Conservation (phyloP, 2,888 invertebrate species). For the Diarsia mendica region DNA sequence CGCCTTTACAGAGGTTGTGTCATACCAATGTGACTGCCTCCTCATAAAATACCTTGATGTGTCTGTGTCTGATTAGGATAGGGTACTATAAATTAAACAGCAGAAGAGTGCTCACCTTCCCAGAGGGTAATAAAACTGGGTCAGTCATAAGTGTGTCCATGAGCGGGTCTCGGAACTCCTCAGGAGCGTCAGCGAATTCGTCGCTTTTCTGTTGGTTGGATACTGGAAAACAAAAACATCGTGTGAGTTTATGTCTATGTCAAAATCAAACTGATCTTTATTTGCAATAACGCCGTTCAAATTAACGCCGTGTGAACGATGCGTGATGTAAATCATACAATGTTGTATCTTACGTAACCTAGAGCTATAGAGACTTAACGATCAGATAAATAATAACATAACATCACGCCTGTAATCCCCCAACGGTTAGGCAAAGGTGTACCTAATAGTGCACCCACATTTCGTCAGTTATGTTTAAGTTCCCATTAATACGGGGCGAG, state of each 20-base stretch:
- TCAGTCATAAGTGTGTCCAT: conserved; percentile 99
- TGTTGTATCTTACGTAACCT: background rate
- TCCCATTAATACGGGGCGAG: too few species aligned
- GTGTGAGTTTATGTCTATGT: background rate
- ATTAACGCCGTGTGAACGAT: background rate
- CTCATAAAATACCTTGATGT: background rate
- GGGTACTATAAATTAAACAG: background rate
- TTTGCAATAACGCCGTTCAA: background rate
- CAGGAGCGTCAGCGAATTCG: conserved; percentile 98
- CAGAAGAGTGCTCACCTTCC: conserved; percentile 86
- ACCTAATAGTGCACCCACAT: too few species aligned
- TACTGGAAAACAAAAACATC: conserved; percentile 78
- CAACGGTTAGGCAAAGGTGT: too few species aligned
- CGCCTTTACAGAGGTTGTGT: too few species aligned
- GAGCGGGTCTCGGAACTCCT: conserved; percentile 98
- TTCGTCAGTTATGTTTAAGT: too few species aligned
- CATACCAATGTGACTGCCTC: background rate
- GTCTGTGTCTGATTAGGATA: too few species aligned
- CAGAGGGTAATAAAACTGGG: conserved; percentile 97
- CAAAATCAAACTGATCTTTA: background rate
- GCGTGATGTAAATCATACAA: background rate
- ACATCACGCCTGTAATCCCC: too few species aligned
- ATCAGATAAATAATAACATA: background rate
- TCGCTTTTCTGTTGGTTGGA: conserved; percentile 96
- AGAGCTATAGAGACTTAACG: background rate